These are phyloP conservation scores for Trichosurus vulpecula DNA, from an alignment of 2,797 vertebrate species.

Conservation along the genomic window DNA sequence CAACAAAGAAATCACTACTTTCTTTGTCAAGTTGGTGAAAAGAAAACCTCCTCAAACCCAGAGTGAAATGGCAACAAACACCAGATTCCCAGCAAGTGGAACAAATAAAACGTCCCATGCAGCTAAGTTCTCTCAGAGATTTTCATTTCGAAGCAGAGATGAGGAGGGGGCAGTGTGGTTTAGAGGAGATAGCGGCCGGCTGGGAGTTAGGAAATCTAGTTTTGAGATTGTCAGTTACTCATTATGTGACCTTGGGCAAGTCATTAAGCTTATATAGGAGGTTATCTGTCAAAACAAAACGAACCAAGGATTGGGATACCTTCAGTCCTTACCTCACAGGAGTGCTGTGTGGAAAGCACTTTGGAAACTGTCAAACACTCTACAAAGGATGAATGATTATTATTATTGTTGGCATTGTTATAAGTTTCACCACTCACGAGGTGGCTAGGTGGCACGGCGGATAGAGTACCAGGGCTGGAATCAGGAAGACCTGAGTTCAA, in stretches of 20 bases:
- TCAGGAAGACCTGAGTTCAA: not conserved
- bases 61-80: constrained; percentile 36
- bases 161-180: not conserved
- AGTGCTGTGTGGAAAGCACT: not conserved
- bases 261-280: not conserved
- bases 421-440: not conserved
- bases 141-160: not conserved
- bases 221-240: not conserved
- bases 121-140: constrained; percentile 8
- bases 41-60: constrained; percentile 3
- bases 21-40: constrained; percentile 13
- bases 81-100: not conserved
- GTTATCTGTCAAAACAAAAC: not conserved
- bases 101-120: not conserved
- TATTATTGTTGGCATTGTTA: not conserved
- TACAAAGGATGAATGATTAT: not conserved
- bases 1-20: not conserved
- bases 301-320: not conserved
- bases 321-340: not conserved
- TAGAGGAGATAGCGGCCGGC: not conserved
- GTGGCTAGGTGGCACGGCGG: no score
- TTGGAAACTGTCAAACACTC: not conserved
- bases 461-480: no score
- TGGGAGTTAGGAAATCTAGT: not conserved
- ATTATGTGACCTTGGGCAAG: not conserved